Percentiles rank a stretch among this genome's conserved stretches.
Conservation (phyloP, 1,140 invertebrate genomes). For the Apis mellifera region Amel_HAv3.1 CM009934.2:7888001-7888500, state of each 20-base stretch:
- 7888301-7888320: constrained; percentile 61
- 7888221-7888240: constrained; percentile 59
- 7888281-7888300: constrained; percentile 54
- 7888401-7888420: not conserved
- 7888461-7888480: not conserved
- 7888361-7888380: constrained; percentile 49
- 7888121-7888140: not conserved
- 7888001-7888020: constrained; percentile 4
- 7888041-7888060: constrained; percentile 12
- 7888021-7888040: not conserved
- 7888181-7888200: constrained; percentile 1
- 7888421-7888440: not conserved
- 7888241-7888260: constrained; percentile 68
- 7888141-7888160: not conserved
- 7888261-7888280: constrained; percentile 48
- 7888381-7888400: constrained; percentile 40
- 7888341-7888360: constrained; percentile 42
- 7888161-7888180: constrained; percentile 25
- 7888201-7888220: constrained; percentile 1
- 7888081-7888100: not conserved
- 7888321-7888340: constrained; percentile 53
- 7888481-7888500: constrained; percentile 7
- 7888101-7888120: not conserved
- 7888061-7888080: not conserved
- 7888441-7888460: constrained; percentile 12